Conservation (phyloP, 2,797 vertebrate species). For the Scyliorhinus canicula region DNA sequence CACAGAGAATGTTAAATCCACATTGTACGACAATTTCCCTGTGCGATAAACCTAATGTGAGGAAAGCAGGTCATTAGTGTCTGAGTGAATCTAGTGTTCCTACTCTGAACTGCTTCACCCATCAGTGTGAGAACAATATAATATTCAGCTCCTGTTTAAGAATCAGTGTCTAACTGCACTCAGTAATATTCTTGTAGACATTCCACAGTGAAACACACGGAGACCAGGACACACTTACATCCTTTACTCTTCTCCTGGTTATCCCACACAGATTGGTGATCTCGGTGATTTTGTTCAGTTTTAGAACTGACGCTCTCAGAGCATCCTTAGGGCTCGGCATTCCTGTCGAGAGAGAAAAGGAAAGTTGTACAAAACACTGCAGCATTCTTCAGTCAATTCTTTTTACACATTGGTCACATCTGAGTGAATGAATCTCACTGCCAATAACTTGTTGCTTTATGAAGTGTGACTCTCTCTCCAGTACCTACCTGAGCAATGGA, state of each 20-base stretch:
- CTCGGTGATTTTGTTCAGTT: background rate
- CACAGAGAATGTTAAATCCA: conserved; percentile 16
- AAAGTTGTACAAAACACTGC: conserved; percentile 4
- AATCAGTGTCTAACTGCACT: background rate
- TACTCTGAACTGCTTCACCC: background rate
- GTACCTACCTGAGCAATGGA: conserved; percentile 27
- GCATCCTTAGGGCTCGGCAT: background rate
- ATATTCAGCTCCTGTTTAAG: background rate
- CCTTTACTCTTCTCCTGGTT: conserved; percentile 3
- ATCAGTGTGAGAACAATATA: background rate
- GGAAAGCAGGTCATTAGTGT: background rate
- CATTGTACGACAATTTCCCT: conserved; percentile 5
- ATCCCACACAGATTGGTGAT: conserved; percentile 17
- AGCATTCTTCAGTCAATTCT: background rate
- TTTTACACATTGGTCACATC: background rate
- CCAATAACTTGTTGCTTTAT: background rate
- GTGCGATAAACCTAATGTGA: background rate
- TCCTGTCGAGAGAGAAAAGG: background rate
- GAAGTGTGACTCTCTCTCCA: background rate
- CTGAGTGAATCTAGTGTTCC: background rate
- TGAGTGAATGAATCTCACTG: background rate
- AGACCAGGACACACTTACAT: background rate
- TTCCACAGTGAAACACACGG: background rate
- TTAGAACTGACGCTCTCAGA: conserved; percentile 12
- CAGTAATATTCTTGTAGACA: background rate